Evolutionary conservation across 2,797 vertebrate genomes (phyloP).

Genomic region (Gymnothorax reevesii): DNA sequence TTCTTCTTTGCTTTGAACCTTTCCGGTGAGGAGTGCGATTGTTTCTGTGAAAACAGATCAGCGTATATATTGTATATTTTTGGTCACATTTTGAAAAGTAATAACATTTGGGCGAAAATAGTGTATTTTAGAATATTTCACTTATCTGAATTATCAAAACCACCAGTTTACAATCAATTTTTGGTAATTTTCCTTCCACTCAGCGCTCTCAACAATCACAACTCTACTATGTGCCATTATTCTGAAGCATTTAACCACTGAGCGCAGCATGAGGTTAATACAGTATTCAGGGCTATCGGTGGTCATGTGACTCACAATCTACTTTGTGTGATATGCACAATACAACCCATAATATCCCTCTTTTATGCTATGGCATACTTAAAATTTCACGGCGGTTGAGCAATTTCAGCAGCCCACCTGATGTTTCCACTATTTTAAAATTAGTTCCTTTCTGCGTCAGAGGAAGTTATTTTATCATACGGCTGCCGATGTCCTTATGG

Average conservation of each 20-base stretch:
- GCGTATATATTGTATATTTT: no score
- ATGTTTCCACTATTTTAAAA: not conserved
- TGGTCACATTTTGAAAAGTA: no score
- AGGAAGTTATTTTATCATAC: not conserved
- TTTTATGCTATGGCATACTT: not conserved
- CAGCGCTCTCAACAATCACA: not conserved
- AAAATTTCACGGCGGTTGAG: not conserved
- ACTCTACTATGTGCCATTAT: not conserved
- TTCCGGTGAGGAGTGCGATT: no score
- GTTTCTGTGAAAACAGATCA: no score
- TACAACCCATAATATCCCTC: not conserved
- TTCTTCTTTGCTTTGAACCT: no score
- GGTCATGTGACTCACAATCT: not conserved
- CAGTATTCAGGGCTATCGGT: not conserved
- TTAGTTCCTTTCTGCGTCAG: not conserved
- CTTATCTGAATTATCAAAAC: no score
- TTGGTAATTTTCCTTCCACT: not conserved
- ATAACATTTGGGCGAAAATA: no score
- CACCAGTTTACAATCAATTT: not conserved
- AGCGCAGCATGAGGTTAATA: not conserved
- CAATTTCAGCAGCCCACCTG: constrained; percentile 1
- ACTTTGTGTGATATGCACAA: not conserved
- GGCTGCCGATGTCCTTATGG: not conserved
- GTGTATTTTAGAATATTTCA: no score
- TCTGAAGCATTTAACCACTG: not conserved